Percentiles rank a stretch among this genome's conserved stretches.
Conservation (phyloP, 2,113 vertebrate species). For the Saccopteryx leptura region DNA sequence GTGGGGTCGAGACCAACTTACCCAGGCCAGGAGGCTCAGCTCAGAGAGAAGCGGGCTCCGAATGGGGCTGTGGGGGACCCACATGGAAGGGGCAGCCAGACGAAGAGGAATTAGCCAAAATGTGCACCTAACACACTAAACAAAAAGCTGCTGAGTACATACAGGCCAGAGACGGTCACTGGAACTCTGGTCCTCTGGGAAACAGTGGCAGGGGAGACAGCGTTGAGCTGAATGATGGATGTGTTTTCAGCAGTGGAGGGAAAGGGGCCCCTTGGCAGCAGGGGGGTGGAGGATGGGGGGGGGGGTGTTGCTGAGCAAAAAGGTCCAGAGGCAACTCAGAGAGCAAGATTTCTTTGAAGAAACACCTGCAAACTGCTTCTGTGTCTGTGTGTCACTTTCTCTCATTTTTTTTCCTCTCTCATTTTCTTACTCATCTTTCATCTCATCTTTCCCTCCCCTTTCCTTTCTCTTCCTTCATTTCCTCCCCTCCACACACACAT, state of each 20-base stretch:
- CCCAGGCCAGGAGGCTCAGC: fast-evolving
- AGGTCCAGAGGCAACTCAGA: not conserved
- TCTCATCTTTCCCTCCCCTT: not conserved
- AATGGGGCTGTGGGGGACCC: fast-evolving
- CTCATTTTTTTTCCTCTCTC: not conserved
- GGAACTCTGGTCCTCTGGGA: not conserved
- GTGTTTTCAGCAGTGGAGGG: not conserved
- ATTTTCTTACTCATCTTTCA: not conserved
- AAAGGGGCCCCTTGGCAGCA: not conserved
- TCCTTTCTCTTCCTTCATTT: not conserved
- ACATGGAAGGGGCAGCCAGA: not conserved
- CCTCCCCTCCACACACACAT: too few species aligned
- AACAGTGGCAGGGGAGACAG: not conserved
- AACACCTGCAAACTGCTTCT: not conserved
- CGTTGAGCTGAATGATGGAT: not conserved
- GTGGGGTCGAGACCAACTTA: not conserved
- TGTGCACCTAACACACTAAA: not conserved
- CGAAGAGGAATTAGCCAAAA: too few species aligned
- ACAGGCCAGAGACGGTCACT: not conserved
- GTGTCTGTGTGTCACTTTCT: not conserved
- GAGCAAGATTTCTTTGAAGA: slow-evolving; percentile 25
- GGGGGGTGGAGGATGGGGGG: too few species aligned
- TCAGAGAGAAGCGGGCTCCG: not conserved
- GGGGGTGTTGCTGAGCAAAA: not conserved
- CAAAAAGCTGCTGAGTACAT: not conserved